phyloP scores from a whole-genome alignment of 64 coral and sea anemone species.

The Actinia equina region DNA sequence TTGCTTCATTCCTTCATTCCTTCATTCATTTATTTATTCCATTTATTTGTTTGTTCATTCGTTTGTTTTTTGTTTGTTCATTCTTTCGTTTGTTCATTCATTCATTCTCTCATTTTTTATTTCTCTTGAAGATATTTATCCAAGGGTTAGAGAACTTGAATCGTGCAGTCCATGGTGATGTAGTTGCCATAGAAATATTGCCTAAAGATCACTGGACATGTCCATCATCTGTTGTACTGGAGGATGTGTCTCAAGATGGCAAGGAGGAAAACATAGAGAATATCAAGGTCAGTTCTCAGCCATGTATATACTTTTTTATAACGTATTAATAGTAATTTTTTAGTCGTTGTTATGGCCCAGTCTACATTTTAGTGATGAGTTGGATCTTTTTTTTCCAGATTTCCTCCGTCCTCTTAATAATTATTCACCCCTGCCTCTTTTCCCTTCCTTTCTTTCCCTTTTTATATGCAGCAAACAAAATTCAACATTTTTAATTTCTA shows the following conservation, averaged over 20 bases:
- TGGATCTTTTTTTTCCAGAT: too few relatives aligned
- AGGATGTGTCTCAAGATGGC: conserved; percentile 30
- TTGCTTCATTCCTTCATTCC: too few relatives aligned
- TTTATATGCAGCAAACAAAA: too few relatives aligned
- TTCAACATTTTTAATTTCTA: neutral
- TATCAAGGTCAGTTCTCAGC: neutral
- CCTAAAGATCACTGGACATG: conserved; percentile 69
- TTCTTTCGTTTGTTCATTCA: neutral
- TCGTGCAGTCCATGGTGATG: conserved; percentile 87
- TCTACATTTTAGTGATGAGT: too few relatives aligned
- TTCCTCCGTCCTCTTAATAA: too few relatives aligned
- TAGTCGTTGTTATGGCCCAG: too few relatives aligned
- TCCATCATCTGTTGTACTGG: conserved; percentile 83
- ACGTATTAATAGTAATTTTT: neutral
- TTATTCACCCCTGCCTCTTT: too few relatives aligned
- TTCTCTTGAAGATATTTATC: conserved; percentile 74
- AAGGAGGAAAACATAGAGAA: conserved; percentile 6
- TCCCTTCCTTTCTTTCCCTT: too few relatives aligned
- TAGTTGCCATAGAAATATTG: conserved; percentile 86
- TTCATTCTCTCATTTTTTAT: neutral
- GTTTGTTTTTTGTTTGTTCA: too few relatives aligned
- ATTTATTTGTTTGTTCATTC: too few relatives aligned
- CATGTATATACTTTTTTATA: neutral
- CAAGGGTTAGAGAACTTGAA: conserved; percentile 90
- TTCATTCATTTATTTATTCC: too few relatives aligned